Evolutionary conservation across 1,140 invertebrate genomes (phyloP).

Genomic region (Calephelis virginiensis): DNA sequence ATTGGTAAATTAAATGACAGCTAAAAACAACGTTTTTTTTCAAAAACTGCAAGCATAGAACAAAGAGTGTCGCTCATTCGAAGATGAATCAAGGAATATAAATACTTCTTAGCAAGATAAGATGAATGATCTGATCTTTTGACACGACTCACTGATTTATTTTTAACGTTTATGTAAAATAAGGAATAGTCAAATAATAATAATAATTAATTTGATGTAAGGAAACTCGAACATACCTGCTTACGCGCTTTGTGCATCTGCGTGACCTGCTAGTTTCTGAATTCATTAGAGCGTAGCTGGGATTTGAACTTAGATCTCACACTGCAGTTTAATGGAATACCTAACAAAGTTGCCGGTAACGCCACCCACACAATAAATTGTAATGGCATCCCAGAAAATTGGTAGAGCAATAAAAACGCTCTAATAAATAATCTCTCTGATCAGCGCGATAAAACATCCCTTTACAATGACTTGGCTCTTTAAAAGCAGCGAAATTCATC

Average conservation of each 20-base stretch:
- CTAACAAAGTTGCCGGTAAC: slow-evolving; percentile 3
- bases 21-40: too few relatives aligned
- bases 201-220: too few relatives aligned
- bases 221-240: slow-evolving; percentile 1
- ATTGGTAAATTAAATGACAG: too few relatives aligned
- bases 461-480: not conserved
- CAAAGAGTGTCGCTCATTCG: too few relatives aligned
- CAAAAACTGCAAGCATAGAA: too few relatives aligned
- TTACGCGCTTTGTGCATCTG: not conserved
- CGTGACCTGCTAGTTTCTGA: slow-evolving; percentile 1
- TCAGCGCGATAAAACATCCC: not conserved
- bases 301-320: slow-evolving; percentile 6
- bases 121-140: too few relatives aligned
- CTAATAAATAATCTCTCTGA: not conserved
- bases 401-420: not conserved
- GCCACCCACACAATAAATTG: slow-evolving; percentile 2
- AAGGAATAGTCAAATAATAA: too few relatives aligned
- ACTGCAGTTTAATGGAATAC: slow-evolving; percentile 1
- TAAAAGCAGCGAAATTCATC: slow-evolving; percentile 1
- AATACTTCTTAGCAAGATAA: too few relatives aligned
- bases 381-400: not conserved
- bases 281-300: slow-evolving; percentile 10
- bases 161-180: too few relatives aligned
- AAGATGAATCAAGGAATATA: too few relatives aligned
- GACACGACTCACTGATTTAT: too few relatives aligned